Evolutionary conservation across 2,113 vertebrate genomes (phyloP).

Genomic region (Ptychochromis oligacanthus): DNA sequence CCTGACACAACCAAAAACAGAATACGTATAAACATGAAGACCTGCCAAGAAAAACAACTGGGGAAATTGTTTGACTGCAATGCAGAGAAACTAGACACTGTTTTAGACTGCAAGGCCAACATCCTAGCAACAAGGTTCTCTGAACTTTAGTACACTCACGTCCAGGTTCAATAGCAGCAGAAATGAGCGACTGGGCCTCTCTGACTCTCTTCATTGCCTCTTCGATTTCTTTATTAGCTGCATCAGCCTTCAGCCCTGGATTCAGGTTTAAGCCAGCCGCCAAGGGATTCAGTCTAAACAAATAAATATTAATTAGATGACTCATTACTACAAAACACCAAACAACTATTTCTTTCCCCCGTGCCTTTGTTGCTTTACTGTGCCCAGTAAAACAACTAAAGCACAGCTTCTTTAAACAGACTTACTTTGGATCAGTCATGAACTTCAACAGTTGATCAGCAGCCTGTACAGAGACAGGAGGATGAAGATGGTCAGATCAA

Average conservation of each 20-base stretch:
- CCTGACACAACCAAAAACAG: background rate
- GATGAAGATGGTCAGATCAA: background rate
- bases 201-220: slow-evolving; percentile 98
- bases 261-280: slow-evolving; percentile 90
- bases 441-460: slow-evolving; percentile 96
- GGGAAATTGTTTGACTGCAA: no score
- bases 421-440: slow-evolving; percentile 99
- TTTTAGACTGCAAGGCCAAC: background rate
- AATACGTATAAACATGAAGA: background rate
- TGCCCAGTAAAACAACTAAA: background rate
- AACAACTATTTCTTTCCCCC: background rate
- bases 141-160: slow-evolving; percentile 69
- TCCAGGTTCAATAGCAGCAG: slow-evolving; percentile 96
- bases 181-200: slow-evolving; percentile 97
- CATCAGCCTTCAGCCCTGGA: slow-evolving; percentile 90
- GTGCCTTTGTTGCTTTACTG: background rate
- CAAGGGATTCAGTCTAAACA: slow-evolving; percentile 90
- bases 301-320: background rate
- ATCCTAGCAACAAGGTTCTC: background rate
- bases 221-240: slow-evolving; percentile 96
- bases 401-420: slow-evolving; percentile 9
- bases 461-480: slow-evolving; percentile 74
- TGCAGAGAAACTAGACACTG: background rate
- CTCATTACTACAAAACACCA: background rate
- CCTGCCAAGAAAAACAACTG: background rate